Conservation (phyloP, 2,113 vertebrate species). For the Nyctibius bracteatus region DNA sequence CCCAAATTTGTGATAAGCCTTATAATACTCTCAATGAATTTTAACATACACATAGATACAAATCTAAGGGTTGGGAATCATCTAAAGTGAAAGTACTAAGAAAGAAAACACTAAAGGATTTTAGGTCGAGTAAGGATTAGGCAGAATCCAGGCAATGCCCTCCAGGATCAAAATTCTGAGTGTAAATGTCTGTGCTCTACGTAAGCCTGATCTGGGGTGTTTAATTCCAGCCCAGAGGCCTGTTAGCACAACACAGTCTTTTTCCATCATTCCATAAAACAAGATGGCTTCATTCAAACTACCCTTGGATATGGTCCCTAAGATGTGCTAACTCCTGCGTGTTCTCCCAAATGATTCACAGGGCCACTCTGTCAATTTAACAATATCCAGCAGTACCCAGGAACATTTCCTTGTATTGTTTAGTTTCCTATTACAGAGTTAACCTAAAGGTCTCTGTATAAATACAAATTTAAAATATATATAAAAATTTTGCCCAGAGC, state of each 20-base stretch:
- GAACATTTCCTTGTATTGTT: not conserved
- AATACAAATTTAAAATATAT: not conserved
- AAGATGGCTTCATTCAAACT: not conserved
- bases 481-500: not conserved
- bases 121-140: not conserved
- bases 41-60: not conserved
- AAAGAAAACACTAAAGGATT: not conserved
- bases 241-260: not conserved
- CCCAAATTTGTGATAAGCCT: not conserved
- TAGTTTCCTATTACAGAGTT: not conserved
- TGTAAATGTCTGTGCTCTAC: not conserved
- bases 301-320: not conserved
- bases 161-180: not conserved
- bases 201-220: not conserved
- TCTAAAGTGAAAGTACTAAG: not conserved
- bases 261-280: not conserved
- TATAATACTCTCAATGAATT: not conserved
- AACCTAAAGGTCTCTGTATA: not conserved
- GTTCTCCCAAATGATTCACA: not conserved
- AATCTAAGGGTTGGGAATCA: not conserved
- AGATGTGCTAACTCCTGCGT: not conserved
- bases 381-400: not conserved
- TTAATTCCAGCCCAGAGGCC: not conserved
- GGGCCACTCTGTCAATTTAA: not conserved
- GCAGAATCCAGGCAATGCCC: not conserved